Percentiles rank a stretch among this genome's conserved stretches.
Conservation (phyloP, 1,140 invertebrate species). For the Leucophenga varia region DNA sequence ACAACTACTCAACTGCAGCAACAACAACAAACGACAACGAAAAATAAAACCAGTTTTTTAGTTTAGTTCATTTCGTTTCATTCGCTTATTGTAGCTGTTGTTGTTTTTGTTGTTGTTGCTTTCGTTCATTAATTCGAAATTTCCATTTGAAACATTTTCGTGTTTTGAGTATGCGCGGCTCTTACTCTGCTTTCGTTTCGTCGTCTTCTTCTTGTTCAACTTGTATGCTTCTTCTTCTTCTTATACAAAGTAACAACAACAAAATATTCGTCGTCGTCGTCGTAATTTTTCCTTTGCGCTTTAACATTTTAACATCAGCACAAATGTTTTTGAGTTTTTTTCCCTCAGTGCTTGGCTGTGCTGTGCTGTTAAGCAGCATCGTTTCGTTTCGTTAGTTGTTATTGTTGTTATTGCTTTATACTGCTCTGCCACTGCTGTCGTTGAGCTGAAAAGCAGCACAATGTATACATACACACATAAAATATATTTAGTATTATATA, state of each 20-base stretch:
- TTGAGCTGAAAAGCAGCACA: no score
- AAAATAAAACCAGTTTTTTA: constrained; percentile 54
- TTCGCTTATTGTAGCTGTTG: no score
- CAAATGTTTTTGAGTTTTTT: no score
- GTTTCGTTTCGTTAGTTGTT: no score
- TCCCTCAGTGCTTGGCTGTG: no score
- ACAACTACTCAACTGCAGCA: constrained; percentile 15
- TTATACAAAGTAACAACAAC: no score
- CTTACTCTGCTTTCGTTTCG: constrained; percentile 30
- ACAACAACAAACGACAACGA: constrained; percentile 23
- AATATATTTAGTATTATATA: constrained; percentile 19
- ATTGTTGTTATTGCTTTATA: no score
- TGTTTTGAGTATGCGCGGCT: constrained; percentile 12
- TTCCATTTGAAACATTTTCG: constrained; percentile 51
- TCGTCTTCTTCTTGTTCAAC: constrained; percentile 28
- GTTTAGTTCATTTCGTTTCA: constrained; percentile 54
- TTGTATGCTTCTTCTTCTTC: constrained; percentile 23
- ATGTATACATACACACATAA: constrained; percentile 14
- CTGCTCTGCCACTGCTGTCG: no score
- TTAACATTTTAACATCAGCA: constrained; percentile 50
- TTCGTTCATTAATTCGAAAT: constrained; percentile 55
- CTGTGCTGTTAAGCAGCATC: no score
- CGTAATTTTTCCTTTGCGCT: constrained; percentile 46
- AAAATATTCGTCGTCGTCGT: constrained; percentile 18
- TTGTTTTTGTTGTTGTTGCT: no score